Conservation (phyloP, 1,140 invertebrate genomes). For the Heliconius hermathena region DNA sequence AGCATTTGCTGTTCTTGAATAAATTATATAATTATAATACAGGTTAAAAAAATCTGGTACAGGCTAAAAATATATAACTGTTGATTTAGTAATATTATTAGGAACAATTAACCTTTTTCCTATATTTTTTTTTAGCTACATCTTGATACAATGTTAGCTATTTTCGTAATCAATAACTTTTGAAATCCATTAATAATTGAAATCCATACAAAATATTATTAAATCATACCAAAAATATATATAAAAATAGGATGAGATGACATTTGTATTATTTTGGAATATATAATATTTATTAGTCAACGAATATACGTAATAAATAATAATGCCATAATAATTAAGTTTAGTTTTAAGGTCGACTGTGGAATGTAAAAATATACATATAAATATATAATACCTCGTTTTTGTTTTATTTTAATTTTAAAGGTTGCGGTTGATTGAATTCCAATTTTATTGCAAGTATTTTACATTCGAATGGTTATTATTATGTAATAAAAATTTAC, state of each 20-base stretch:
- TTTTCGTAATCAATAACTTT: neutral
- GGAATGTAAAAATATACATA: slow-evolving; percentile 34
- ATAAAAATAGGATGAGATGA: neutral
- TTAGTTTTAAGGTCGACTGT: slow-evolving; percentile 40
- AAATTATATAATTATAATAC: too few relatives aligned
- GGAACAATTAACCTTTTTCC: neutral
- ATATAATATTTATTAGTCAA: slow-evolving; percentile 24
- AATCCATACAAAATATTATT: slow-evolving; percentile 6
- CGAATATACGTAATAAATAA: slow-evolving; percentile 35
- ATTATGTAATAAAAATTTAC: slow-evolving; percentile 5
- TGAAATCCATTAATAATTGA: neutral
- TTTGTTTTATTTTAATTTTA: slow-evolving; percentile 32
- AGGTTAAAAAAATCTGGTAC: too few relatives aligned
- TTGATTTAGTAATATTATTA: neutral
- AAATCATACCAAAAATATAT: slow-evolving; percentile 39
- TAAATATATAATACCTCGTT: slow-evolving; percentile 40
- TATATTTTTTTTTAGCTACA: neutral
- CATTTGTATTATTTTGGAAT: neutral
- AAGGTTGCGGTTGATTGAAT: slow-evolving; percentile 3
- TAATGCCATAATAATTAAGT: slow-evolving; percentile 47
- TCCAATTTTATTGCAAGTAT: neutral
- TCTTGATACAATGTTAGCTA: neutral
- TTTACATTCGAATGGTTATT: slow-evolving; percentile 1
- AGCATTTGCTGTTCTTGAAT: too few relatives aligned
- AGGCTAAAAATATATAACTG: neutral